These are phyloP conservation scores for Dione vanillae DNA, from an alignment of 2,888 invertebrate genomes.

Conservation along the genomic window DNA sequence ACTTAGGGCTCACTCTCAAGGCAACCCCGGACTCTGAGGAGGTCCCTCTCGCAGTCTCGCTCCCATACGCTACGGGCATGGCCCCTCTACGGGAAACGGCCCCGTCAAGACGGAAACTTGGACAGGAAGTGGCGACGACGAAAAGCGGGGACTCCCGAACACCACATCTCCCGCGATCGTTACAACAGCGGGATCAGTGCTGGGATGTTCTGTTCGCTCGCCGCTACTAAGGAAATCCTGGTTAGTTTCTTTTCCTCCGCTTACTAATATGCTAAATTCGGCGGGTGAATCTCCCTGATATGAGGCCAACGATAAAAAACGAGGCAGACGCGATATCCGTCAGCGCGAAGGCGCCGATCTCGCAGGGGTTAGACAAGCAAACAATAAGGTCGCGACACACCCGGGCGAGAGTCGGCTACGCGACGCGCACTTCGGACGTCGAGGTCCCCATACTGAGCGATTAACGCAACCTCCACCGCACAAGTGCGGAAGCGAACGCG, in stretches of 20 bases:
- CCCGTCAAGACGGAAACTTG: slow-evolving; percentile 72
- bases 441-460: slow-evolving; percentile 5
- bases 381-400: not conserved
- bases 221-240: slow-evolving; percentile 66
- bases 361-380: slow-evolving; percentile 26
- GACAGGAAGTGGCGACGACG: slow-evolving; percentile 59
- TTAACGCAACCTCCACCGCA: not conserved
- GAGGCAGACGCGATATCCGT: slow-evolving; percentile 38
- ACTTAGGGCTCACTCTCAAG: slow-evolving; percentile 86
- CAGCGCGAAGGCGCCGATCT: slow-evolving; percentile 39
- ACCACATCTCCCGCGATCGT: slow-evolving; percentile 78
- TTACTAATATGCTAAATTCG: slow-evolving; percentile 87
- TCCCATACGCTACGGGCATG: slow-evolving; percentile 34
- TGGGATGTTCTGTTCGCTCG: slow-evolving; percentile 83
- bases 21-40: slow-evolving; percentile 80
- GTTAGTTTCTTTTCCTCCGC: slow-evolving; percentile 86
- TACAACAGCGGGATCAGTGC: slow-evolving; percentile 77
- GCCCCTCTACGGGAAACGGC: slow-evolving; percentile 30
- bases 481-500: not conserved
- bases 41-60: slow-evolving; percentile 24
- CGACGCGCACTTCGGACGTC: slow-evolving; percentile 41
- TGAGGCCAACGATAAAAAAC: slow-evolving; percentile 62
- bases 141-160: slow-evolving; percentile 75
- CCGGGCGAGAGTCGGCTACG: slow-evolving; percentile 47
- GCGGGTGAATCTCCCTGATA: slow-evolving; percentile 75